These are phyloP conservation scores for Drosophila nigrodunni DNA, from an alignment of 1,140 invertebrate species.

Conservation along the genomic window DNA sequence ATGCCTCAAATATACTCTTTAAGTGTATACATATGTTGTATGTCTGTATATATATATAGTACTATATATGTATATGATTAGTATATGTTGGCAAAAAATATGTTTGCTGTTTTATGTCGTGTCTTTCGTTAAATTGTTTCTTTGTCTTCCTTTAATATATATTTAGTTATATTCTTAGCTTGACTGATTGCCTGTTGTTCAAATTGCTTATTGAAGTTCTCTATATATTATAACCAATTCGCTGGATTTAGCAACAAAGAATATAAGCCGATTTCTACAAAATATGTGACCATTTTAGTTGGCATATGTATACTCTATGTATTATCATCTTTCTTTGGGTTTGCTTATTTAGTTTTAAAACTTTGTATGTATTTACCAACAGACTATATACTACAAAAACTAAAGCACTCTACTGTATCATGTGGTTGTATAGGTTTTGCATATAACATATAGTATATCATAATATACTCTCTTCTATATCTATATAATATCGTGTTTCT, in stretches of 20 bases:
- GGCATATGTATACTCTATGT: slow-evolving; percentile 12
- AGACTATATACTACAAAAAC: slow-evolving; percentile 65
- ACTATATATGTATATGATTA: slow-evolving; percentile 30
- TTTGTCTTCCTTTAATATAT: slow-evolving; percentile 22
- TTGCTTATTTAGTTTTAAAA: slow-evolving; percentile 49
- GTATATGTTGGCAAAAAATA: slow-evolving; percentile 76
- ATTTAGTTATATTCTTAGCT: slow-evolving; percentile 64
- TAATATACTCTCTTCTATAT: slow-evolving; percentile 54
- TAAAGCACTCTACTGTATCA: slow-evolving; percentile 69
- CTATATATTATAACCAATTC: slow-evolving; percentile 9
- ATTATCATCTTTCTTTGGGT: slow-evolving; percentile 48
- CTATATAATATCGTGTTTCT: slow-evolving; percentile 40
- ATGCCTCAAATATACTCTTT: slow-evolving; percentile 37
- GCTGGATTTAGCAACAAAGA: slow-evolving; percentile 31
- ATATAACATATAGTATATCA: not conserved
- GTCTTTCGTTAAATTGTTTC: slow-evolving; percentile 22
- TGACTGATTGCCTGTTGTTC: slow-evolving; percentile 72
- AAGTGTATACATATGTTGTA: slow-evolving; percentile 43
- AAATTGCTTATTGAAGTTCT: slow-evolving; percentile 61
- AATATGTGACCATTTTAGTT: slow-evolving; percentile 1
- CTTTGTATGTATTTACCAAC: slow-evolving; percentile 56
- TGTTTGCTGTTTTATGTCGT: slow-evolving; percentile 33
- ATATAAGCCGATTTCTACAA: slow-evolving; percentile 30
- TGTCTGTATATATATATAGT: slow-evolving; percentile 37
- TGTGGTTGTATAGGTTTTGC: slow-evolving; percentile 5